Base-by-base conservation (phyloP, 2,888 invertebrate genomes). In the Phaonia tiefii region DNA sequence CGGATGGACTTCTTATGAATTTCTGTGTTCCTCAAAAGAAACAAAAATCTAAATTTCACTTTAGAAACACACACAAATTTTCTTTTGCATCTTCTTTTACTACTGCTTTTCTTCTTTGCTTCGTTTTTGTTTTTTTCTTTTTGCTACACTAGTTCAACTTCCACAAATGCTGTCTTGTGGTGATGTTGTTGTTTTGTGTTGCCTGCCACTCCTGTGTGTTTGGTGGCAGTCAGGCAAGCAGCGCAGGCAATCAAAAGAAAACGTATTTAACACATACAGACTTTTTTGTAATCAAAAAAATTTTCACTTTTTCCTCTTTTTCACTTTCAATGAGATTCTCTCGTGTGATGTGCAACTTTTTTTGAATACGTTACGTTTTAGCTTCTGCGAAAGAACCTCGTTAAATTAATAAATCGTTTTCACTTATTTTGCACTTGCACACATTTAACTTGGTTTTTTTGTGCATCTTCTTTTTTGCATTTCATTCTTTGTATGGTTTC, bases 251-350 rank as follows among this genome's bases (percentile, higher is more conserved):
- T n/a, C n/a, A 7, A 17, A 74, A 69, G 42, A 49, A 73, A 51
- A 63, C 67, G 58, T 11, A 60, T 63, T 74, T 70, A 69, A 79
- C 71, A 75, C 66, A 80, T 75, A 80, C 75, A 80, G 72, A 75
- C 51, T 80, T 80, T 79, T 63, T 70, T 49, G 31, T 70, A 56
- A 76, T 42, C 44, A 51, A 17, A 51, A 73, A 58, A 66, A 66
- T 20, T 70, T 74, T 65, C 69, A 56, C 46, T 54, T 79, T 56
- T 71, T 65, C n/a, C 20, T 10, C 17, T 65, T 54, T 60, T 75
- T 72, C 67, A 69, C 72, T 80, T 67, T 72, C 72, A 72, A 71
- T 75, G 3, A 44, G 25, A 63, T 42, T 67, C 37, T 26, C 13
- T 31, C 31, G 31, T 31, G 54, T 25, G 25, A 54, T 22, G 22